Conservation (phyloP, 2,113 vertebrate genomes). For the Candoia aspera region DNA sequence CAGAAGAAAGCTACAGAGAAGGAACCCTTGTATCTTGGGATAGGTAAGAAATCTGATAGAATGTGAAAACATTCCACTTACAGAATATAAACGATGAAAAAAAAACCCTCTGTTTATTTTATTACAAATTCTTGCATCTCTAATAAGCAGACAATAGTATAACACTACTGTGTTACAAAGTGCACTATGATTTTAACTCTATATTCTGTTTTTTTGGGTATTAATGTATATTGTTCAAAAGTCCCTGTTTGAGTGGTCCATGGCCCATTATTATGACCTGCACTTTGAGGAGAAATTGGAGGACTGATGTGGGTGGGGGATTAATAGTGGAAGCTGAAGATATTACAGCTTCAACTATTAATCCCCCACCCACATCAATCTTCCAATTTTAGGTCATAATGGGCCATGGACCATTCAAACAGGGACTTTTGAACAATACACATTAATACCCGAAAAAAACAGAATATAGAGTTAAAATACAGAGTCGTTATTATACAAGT, state of each 20-base stretch:
- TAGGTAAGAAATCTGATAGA: slow-evolving; percentile 70
- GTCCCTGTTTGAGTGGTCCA: neutral
- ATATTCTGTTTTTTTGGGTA: neutral
- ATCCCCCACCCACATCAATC: too few species aligned
- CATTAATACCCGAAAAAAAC: too few species aligned
- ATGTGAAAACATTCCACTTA: neutral
- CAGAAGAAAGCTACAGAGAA: slow-evolving; percentile 83
- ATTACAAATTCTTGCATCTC: neutral
- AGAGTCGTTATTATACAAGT: too few species aligned
- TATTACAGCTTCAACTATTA: too few species aligned
- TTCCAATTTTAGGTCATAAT: too few species aligned
- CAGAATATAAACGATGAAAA: neutral
- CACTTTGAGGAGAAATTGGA: neutral
- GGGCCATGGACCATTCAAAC: too few species aligned
- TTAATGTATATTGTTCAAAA: neutral
- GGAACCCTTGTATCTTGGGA: slow-evolving; percentile 77
- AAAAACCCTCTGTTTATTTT: neutral
- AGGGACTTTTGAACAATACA: too few species aligned
- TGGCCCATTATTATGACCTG: neutral
- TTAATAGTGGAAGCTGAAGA: neutral
- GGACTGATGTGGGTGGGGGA: neutral
- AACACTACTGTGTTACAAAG: neutral
- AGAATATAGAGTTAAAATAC: too few species aligned
- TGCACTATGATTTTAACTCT: neutral
- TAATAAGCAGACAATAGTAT: neutral